Evolutionary conservation across 1,140 invertebrate species (phyloP).

Genomic region (Cephus cinctus): DNA sequence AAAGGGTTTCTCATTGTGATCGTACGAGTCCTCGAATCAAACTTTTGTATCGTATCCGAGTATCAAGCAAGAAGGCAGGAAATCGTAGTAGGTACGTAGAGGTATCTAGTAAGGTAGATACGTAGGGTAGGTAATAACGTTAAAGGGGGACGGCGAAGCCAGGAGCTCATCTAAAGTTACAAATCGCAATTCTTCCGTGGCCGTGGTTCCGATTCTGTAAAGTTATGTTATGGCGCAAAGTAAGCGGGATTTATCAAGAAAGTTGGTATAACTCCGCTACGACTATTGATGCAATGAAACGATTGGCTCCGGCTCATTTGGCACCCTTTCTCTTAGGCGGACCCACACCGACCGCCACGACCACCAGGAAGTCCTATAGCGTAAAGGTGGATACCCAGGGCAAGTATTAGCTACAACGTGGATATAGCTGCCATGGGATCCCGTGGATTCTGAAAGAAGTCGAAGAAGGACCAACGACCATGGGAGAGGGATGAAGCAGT

Average conservation of each 20-base stretch:
- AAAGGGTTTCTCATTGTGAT: too few relatives aligned
- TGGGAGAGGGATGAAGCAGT: too few relatives aligned
- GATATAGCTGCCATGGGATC: too few relatives aligned
- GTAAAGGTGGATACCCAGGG: too few relatives aligned
- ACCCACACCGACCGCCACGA: slow-evolving; percentile 11
- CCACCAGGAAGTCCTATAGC: too few relatives aligned
- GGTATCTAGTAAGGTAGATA: too few relatives aligned
- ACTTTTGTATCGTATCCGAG: not conserved
- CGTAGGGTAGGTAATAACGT: too few relatives aligned
- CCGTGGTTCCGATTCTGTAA: slow-evolving; percentile 55
- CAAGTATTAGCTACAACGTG: too few relatives aligned
- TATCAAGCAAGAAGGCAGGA: not conserved
- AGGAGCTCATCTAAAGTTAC: slow-evolving; percentile 55
- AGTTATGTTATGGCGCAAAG: slow-evolving; percentile 57
- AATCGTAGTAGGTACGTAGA: not conserved
- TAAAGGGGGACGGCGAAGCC: slow-evolving; percentile 12
- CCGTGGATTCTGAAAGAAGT: too few relatives aligned
- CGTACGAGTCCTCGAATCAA: too few relatives aligned
- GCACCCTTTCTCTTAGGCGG: slow-evolving; percentile 15
- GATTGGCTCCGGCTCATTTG: slow-evolving; percentile 54
- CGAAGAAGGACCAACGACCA: too few relatives aligned
- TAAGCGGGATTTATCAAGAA: slow-evolving; percentile 58
- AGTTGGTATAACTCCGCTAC: slow-evolving; percentile 54
- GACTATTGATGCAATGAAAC: slow-evolving; percentile 58
- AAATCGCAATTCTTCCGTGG: slow-evolving; percentile 57